Evolutionary conservation across 1,140 invertebrate genomes (phyloP), one percentile per base, ranked within the genome.

Genomic region (Cydia splendana): DNA sequence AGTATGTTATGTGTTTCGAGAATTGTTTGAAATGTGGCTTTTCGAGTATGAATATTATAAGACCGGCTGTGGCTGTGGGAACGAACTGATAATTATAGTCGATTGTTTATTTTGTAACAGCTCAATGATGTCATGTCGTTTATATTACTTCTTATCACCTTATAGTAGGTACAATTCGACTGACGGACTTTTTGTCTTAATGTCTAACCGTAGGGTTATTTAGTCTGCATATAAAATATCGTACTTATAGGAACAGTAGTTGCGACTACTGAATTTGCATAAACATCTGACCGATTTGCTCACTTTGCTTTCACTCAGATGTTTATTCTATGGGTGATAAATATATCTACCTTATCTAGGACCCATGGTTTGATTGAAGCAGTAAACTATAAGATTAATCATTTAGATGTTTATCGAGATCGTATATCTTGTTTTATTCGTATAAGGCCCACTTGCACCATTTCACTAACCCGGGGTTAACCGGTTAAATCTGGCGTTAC

Each of bases 241-340:
- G 42, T 45, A 12, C 10, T 2, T 45, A 34, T 45, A 48, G 13
- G 45, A 48, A 15, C 45, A 53, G 51, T 53, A 53, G 51, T 53
- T 53, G 51, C 51, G 15, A 53, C 51, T 18, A 53, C 51, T 10
- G n/a, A n/a, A 62, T 62, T 62, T 62, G 20, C 57, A 62, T 62
- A 62, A 62, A 62, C 57, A 24, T 62, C 20, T 62, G 57, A 62
- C 57, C 57, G 57, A 62, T 62, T 62, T 62, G 20, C 20, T 20
- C 57, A 24, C 0, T 62, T 62, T 62, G 20, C 57, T 62, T 62
- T 62, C 57, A 62, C 57, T 62, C 57, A 53, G 51, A 48, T 53
- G 7, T 18, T n/a, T n/a, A n/a, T n/a, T n/a, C 15, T 12, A 53
- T 4, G 0, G n/a, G 51, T 53, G 13, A n/a, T 53, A n/a, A 53